Base-by-base conservation (phyloP, 1,140 invertebrate species). In the Probaryconus sp. region DNA sequence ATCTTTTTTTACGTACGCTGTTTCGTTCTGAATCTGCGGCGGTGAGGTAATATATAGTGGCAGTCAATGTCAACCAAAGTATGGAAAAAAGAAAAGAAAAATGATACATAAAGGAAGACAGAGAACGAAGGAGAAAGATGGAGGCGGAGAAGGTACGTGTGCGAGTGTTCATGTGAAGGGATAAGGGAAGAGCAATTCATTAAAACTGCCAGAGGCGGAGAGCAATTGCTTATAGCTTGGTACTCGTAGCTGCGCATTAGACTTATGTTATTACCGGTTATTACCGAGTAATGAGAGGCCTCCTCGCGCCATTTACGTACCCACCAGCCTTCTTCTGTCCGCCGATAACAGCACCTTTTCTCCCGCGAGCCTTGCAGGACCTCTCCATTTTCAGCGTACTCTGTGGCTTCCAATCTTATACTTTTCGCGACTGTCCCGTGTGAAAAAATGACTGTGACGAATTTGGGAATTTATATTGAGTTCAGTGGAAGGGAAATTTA, bases 181-280 rank as follows among this genome's bases (percentile, higher is more conserved):
- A 51, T 56, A 71, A 67, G 56, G 45, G 61, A 61, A 56, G 55
- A 63, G 64, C 63, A 79, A 81, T 82, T 79, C 77, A 82, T 80
- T 82, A 82, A 80, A 82, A 78, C 56, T 45, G 77, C 79, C 74
- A 67, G 76, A 80, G 80, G 80, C 80, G 77, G 76, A 77, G 74
- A 80, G 78, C 73, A 71, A 80, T 78, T 78, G 76, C 70, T 78
- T 77, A 78, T 77, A 67, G 77, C 71, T 72, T 67, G 38, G 73
- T 79, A 80, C 74, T 77, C 77, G 58, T 75, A 80, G 79, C 70
- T 70, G 70, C 60, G 76, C 74, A 79, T 82, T 80, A 80, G 80
- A 80, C 79, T 76, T 77, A 78, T 73, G 77, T 82, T 80, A 80
- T 81, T 81, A 81, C 70, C 53, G 80, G 79, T 80, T 79, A 81